Conservation (phyloP, 1,140 invertebrate genomes). For the Eriocheir sinensis region DNA sequence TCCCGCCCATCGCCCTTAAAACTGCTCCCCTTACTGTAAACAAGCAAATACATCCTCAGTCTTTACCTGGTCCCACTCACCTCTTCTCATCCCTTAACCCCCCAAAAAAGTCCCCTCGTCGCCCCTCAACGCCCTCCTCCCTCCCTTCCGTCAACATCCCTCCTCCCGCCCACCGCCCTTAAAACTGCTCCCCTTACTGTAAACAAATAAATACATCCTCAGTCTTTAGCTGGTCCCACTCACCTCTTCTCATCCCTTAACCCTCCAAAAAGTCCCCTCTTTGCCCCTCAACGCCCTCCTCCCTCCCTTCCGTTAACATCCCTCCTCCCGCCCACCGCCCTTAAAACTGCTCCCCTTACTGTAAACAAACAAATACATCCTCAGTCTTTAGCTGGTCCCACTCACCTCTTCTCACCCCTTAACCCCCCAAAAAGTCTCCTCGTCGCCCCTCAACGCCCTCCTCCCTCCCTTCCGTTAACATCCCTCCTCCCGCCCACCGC, state of each 20-base stretch:
- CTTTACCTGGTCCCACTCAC: too few species aligned
- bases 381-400: not conserved
- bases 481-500: not conserved
- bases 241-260: not conserved
- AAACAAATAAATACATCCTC: not conserved
- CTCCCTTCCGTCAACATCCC: not conserved
- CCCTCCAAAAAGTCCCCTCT: not conserved
- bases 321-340: not conserved
- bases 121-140: not conserved
- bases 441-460: too few species aligned
- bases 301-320: not conserved
- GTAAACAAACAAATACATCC: not conserved
- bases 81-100: not conserved
- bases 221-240: not conserved
- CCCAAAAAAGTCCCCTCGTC: not conserved
- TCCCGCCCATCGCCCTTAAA: too few species aligned
- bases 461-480: not conserved
- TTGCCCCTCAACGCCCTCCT: too few species aligned
- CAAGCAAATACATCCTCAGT: too few species aligned
- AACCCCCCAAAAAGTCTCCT: too few species aligned
- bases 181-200: not conserved
- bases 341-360: not conserved
- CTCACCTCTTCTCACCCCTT: not conserved
- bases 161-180: not conserved
- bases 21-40: too few species aligned